A percentile compares a stretch with the other conserved stretches of the same genome.
phyloP scores from a whole-genome alignment of 2,888 invertebrate genomes.

The Antitype chi region DNA sequence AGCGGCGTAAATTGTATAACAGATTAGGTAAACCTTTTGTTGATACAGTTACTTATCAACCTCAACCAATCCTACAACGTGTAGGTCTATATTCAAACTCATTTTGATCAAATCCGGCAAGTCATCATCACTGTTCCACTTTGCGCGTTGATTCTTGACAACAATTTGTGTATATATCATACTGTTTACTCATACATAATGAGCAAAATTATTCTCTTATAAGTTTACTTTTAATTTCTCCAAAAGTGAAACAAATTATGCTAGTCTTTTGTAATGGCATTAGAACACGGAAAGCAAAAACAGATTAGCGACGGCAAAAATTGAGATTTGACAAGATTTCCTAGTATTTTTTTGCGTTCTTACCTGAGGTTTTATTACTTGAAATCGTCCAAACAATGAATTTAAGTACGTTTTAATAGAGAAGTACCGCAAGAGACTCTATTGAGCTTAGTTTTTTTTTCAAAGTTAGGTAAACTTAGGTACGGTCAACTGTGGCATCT shows the following conservation, averaged over 20 bases:
- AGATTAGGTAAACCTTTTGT: constrained; percentile 52
- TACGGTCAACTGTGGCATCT: too few species aligned
- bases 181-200: constrained; percentile 11
- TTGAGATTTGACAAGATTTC: constrained; percentile 26
- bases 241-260: constrained; percentile 41
- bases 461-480: neutral
- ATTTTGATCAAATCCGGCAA: constrained; percentile 17
- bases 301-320: constrained; percentile 15
- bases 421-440: constrained; percentile 36
- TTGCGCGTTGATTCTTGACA: constrained; percentile 4
- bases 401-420: neutral
- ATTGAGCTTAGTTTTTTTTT: constrained; percentile 12
- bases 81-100: constrained; percentile 36
- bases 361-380: neutral
- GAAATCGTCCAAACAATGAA: neutral
- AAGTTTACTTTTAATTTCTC: constrained; percentile 46
- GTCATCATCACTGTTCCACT: constrained; percentile 14
- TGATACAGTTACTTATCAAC: constrained; percentile 47
- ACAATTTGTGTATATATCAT: neutral
- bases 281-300: constrained; percentile 33
- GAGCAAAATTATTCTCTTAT: constrained; percentile 27
- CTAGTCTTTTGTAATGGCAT: constrained; percentile 25
- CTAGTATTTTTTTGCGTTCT: constrained; percentile 36
- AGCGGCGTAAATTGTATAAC: constrained; percentile 44
- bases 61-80: constrained; percentile 20